Percentiles rank a stretch among this genome's conserved stretches.
Evolutionary conservation across 1,140 invertebrate genomes (phyloP).

Genomic region (Monomorium pharaonis): DNA sequence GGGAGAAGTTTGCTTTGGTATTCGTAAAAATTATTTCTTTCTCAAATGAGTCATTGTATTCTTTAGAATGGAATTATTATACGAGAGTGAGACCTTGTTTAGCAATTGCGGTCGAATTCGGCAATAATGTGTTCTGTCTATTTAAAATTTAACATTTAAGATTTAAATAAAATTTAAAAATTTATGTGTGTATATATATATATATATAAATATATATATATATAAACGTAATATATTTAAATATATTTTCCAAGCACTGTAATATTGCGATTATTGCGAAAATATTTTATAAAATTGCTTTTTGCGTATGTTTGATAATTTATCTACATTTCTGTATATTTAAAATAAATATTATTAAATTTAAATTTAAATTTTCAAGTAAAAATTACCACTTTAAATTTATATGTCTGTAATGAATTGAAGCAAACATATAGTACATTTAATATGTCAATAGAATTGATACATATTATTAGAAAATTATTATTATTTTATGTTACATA

Average conservation of each 20-base stretch:
- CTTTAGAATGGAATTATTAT: conserved; percentile 7
- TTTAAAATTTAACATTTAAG: background rate
- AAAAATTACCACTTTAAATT: background rate
- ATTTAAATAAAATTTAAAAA: background rate
- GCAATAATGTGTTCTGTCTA: background rate
- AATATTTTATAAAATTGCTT: background rate
- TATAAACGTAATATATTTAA: too few species aligned
- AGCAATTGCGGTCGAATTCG: background rate
- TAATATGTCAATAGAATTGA: background rate
- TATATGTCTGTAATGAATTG: background rate
- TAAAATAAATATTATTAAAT: background rate
- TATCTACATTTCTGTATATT: background rate
- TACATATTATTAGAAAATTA: background rate
- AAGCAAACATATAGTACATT: background rate
- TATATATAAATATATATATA: too few species aligned
- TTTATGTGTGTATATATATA: background rate
- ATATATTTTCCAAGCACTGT: background rate
- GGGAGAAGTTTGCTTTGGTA: conserved; percentile 1
- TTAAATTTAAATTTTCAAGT: background rate
- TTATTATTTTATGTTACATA: background rate
- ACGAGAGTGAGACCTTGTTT: background rate
- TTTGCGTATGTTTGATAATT: background rate
- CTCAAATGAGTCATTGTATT: conserved; percentile 23
- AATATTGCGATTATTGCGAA: background rate
- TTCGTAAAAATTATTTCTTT: conserved; percentile 23